Conservation (phyloP, 2,888 invertebrate species). For the Phragmatobia fuliginosa region DNA sequence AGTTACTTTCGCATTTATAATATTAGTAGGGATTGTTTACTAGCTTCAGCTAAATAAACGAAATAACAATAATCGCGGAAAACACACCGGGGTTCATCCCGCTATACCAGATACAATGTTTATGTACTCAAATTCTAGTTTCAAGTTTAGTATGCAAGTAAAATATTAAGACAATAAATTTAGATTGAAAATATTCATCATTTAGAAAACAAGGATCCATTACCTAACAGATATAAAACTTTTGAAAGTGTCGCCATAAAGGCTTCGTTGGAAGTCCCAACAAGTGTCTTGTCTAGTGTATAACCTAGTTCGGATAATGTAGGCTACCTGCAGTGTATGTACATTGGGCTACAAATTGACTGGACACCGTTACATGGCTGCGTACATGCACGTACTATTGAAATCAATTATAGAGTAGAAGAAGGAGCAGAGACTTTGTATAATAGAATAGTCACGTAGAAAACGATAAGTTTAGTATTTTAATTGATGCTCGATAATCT, state of each 20-base stretch:
- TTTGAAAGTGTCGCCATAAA: conserved; percentile 10
- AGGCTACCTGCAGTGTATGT: conserved; percentile 27
- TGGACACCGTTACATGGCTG: conserved; percentile 53
- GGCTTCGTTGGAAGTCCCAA: conserved; percentile 18
- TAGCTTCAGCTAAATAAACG: too few species aligned
- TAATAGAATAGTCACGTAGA: neutral
- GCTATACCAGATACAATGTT: too few species aligned
- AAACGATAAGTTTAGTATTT: too few species aligned
- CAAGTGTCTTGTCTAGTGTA: conserved; percentile 22
- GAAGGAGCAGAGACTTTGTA: conserved; percentile 18
- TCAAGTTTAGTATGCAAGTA: too few species aligned
- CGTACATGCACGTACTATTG: conserved; percentile 51
- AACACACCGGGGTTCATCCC: too few species aligned
- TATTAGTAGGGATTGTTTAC: too few species aligned
- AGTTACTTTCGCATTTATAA: too few species aligned
- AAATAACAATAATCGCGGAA: too few species aligned
- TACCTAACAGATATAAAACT: neutral
- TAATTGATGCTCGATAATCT: too few species aligned
- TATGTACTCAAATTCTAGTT: too few species aligned
- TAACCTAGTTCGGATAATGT: conserved; percentile 24
- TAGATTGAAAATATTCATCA: too few species aligned
- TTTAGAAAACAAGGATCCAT: neutral
- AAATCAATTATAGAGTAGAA: conserved; percentile 57
- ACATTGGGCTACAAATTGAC: conserved; percentile 57
- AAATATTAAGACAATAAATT: too few species aligned